phyloP scores from a whole-genome alignment of 2,888 invertebrate species.

The Heliconius sara region DNA sequence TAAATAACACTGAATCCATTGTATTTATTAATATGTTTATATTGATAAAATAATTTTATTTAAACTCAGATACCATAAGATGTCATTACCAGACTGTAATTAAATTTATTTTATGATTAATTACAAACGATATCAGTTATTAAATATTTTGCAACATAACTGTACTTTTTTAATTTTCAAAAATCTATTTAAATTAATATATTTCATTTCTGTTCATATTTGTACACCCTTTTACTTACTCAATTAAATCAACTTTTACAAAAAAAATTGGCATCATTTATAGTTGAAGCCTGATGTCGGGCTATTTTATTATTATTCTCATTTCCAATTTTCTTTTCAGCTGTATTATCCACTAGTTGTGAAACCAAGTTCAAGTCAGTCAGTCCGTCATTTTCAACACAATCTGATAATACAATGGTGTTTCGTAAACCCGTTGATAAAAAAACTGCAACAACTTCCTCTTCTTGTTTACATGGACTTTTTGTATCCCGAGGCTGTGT shows the following conservation, averaged over 20 bases:
- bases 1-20: too few species aligned
- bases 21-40: too few species aligned
- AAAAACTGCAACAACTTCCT: slow-evolving; percentile 41
- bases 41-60: too few species aligned
- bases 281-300: not conserved
- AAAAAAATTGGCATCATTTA: slow-evolving; percentile 18
- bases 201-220: not conserved
- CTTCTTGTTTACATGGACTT: slow-evolving; percentile 35
- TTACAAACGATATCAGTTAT: not conserved
- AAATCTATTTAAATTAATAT: not conserved
- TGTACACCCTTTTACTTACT: slow-evolving; percentile 1
- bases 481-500: slow-evolving; percentile 24
- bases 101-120: not conserved
- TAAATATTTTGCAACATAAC: not conserved
- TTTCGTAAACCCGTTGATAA: slow-evolving; percentile 40
- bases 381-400: slow-evolving; percentile 37
- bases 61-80: too few species aligned
- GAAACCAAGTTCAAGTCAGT: slow-evolving; percentile 34
- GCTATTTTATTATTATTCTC: slow-evolving; percentile 11
- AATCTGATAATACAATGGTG: slow-evolving; percentile 29
- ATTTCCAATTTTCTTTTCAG: slow-evolving; percentile 22
- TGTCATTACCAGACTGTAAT: not conserved
- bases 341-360: slow-evolving; percentile 34
- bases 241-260: not conserved
- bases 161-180: not conserved